Conservation (phyloP, 2,113 vertebrate species). For the Spea bombifrons region DNA sequence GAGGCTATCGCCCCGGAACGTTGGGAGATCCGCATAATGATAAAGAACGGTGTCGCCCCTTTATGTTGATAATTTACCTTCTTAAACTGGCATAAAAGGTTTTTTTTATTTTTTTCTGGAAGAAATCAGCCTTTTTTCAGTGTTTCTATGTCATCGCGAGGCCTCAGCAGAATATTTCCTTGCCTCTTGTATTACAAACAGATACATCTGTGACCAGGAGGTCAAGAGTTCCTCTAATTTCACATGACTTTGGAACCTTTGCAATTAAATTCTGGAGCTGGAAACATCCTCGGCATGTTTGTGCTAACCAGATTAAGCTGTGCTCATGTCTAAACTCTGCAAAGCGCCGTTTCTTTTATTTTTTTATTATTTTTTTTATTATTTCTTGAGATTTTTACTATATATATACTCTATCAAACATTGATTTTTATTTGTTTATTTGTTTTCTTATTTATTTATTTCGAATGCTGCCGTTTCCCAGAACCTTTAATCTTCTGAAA, state of each 20-base stretch:
- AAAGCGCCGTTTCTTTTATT: background rate
- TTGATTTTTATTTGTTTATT: background rate
- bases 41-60: background rate
- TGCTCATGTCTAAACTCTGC: background rate
- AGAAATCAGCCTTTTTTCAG: background rate
- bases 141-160: background rate
- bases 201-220: background rate
- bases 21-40: background rate
- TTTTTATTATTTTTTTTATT: background rate
- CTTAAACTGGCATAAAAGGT: background rate
- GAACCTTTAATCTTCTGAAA: background rate
- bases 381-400: background rate
- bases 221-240: background rate
- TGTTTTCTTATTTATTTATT: background rate
- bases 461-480: background rate
- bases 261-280: conserved; percentile 15
- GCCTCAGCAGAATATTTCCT: background rate
- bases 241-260: conserved; percentile 8
- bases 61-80: background rate
- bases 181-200: background rate
- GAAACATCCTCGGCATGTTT: background rate
- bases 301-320: background rate
- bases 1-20: background rate
- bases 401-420: too few species aligned
- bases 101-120: background rate